Conservation (phyloP, 2,888 invertebrate genomes). For the Steromphala cineraria region DNA sequence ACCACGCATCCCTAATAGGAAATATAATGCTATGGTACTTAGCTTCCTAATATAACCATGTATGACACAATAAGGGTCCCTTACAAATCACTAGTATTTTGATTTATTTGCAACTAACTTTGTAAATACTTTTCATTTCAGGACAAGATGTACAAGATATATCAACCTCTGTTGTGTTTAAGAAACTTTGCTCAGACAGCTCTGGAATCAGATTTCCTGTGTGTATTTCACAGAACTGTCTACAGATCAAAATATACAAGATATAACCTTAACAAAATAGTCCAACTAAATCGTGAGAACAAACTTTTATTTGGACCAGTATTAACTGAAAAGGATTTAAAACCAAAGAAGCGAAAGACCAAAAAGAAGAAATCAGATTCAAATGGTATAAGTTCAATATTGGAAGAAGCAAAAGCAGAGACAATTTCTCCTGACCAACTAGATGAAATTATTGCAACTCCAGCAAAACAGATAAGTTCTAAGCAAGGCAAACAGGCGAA, state of each 20-base stretch:
- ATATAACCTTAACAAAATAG: background rate
- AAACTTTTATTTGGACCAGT: slow-evolving; percentile 28
- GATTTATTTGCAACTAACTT: no score
- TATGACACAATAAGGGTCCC: no score
- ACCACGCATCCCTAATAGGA: no score
- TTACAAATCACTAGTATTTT: no score
- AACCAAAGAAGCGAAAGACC: background rate
- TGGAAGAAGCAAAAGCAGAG: background rate
- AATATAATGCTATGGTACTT: no score
- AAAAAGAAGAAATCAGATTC: background rate
- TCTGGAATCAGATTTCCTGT: no score
- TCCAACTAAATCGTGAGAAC: slow-evolving; percentile 26
- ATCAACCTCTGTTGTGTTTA: no score
- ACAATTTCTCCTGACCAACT: background rate
- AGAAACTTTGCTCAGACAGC: no score
- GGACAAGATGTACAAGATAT: no score
- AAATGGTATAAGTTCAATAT: background rate
- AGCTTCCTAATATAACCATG: no score
- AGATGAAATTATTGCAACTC: background rate
- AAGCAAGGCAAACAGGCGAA: background rate
- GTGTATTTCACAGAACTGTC: no score
- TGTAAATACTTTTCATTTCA: no score
- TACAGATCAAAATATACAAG: background rate
- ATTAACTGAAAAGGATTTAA: slow-evolving; percentile 14
- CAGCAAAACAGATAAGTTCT: background rate